Percentiles rank a stretch among this genome's conserved stretches.
phyloP scores from a whole-genome alignment of 53 echinoderm and acorn worm species.

The Temnopleurus reevesii region DNA sequence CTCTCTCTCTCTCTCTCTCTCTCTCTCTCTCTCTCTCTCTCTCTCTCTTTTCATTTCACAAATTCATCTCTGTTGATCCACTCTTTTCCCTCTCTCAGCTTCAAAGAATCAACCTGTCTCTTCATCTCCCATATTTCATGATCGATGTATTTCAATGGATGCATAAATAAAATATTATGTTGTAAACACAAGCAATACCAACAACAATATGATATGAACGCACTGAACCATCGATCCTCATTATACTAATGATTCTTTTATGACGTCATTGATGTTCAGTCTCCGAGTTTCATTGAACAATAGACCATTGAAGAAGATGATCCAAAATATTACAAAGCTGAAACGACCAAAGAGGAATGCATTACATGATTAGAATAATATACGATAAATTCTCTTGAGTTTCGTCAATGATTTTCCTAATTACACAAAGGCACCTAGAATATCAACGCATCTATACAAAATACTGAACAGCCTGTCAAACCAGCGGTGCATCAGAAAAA shows the following conservation, averaged over 20 bases:
- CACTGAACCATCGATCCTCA: neutral
- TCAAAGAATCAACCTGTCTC: neutral
- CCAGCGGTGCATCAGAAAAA: no score
- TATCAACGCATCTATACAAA: no score
- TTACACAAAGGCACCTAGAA: neutral
- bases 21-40: neutral
- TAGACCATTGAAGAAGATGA: neutral
- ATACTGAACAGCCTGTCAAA: no score
- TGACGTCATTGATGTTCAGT: neutral
- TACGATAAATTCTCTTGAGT: neutral
- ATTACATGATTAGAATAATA: slow-evolving; percentile 1
- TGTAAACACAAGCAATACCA: neutral
- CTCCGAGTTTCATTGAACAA: neutral
- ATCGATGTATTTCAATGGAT: neutral
- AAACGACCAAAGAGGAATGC: neutral
- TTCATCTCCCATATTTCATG: neutral
- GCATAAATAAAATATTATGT: neutral
- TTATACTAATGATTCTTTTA: neutral
- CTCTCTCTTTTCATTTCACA: neutral
- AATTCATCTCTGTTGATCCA: no score
- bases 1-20: neutral
- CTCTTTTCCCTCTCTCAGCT: neutral
- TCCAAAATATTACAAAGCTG: neutral
- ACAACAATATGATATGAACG: neutral
- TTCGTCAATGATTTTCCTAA: neutral